phyloP scores from a whole-genome alignment of 2,113 vertebrate species.

The Bostrychus sinensis region DNA sequence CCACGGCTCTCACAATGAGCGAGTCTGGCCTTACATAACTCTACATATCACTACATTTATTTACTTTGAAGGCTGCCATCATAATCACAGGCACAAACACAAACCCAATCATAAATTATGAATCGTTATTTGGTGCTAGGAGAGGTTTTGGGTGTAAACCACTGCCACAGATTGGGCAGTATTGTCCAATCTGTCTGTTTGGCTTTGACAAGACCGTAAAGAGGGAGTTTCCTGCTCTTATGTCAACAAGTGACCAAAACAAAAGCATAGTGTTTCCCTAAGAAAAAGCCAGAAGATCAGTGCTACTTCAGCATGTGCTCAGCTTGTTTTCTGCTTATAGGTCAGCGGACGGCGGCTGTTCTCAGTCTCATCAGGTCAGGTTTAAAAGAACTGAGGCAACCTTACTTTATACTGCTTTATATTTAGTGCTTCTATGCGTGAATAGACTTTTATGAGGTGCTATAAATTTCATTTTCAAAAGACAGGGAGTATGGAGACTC shows the following conservation, averaged over 20 bases:
- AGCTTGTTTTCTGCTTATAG: conserved; percentile 14
- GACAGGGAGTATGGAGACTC: conserved; percentile 57
- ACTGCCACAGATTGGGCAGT: conserved; percentile 30
- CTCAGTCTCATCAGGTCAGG: conserved; percentile 52
- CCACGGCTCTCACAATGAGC: conserved; percentile 65
- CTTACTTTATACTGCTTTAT: conserved; percentile 66
- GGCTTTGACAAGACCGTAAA: conserved; percentile 36
- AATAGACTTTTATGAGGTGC: conserved; percentile 76
- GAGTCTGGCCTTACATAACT: conserved; percentile 57
- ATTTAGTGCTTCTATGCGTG: conserved; percentile 72
- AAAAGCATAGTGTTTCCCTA: conserved; percentile 61
- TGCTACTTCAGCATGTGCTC: conserved; percentile 9
- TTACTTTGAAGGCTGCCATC: conserved; percentile 50
- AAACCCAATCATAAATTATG: conserved; percentile 56
- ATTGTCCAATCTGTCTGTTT: conserved; percentile 34
- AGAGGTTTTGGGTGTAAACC: conserved; percentile 43
- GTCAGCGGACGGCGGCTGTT: conserved; percentile 29
- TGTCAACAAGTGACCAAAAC: conserved; percentile 65
- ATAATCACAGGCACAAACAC: conserved; percentile 52
- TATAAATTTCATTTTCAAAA: conserved; percentile 79
- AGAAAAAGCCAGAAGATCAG: conserved; percentile 49
- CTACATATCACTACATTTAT: conserved; percentile 46
- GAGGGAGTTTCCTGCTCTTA: conserved; percentile 61
- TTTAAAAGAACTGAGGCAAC: conserved; percentile 54
- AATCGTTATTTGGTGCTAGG: conserved; percentile 48